Conservation (phyloP, 2,113 vertebrate species). For the Grallaria varia region DNA sequence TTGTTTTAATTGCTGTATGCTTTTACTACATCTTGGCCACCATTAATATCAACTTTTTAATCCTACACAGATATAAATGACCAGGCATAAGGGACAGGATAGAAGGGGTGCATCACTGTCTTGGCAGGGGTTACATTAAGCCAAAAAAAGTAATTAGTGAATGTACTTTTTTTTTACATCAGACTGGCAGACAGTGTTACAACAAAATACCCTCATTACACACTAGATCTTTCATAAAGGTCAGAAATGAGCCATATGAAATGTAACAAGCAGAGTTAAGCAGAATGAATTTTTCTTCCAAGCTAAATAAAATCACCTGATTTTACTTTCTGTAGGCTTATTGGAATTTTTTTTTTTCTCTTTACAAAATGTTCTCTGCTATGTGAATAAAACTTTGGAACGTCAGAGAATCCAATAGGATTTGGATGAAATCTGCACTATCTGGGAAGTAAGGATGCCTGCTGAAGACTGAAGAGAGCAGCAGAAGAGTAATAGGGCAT, state of each 20-base stretch:
- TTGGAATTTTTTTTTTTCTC: not conserved
- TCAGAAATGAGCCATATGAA: not conserved
- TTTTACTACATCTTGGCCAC: not conserved
- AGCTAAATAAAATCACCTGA: not conserved
- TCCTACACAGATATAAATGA: not conserved
- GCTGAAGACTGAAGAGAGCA: not conserved
- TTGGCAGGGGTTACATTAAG: not conserved
- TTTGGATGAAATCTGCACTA: not conserved
- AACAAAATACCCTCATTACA: not conserved
- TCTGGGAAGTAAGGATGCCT: not conserved
- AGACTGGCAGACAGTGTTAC: not conserved
- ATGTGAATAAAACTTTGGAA: not conserved
- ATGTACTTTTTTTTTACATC: not conserved
- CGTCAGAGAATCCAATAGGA: not conserved
- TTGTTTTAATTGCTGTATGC: conserved; percentile 1
- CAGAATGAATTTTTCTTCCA: not conserved
- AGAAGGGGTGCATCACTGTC: not conserved
- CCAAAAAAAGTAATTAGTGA: not conserved
- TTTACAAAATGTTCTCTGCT: not conserved
- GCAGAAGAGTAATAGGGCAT: not conserved
- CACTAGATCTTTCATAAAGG: not conserved
- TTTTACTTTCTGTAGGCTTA: not conserved
- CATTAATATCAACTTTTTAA: not conserved
- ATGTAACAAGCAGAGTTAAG: not conserved
- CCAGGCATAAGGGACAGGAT: not conserved